phyloP scores from a whole-genome alignment of 2,888 invertebrate genomes.

The Melanchra persicariae region DNA sequence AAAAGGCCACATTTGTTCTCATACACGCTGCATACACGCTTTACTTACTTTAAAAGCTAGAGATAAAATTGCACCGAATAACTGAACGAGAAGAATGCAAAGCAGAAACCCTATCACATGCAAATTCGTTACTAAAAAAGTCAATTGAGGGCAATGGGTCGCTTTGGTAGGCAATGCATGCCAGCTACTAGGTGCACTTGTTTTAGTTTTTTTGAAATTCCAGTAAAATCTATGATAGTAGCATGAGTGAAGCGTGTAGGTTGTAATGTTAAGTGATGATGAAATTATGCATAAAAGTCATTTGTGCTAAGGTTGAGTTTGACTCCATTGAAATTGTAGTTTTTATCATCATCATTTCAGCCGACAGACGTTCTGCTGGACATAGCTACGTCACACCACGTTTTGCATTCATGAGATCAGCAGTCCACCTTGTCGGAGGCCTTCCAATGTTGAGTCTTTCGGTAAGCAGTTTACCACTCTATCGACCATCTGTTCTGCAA shows the following conservation, averaged over 20 bases:
- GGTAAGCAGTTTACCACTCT: too few relatives aligned
- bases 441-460: too few relatives aligned
- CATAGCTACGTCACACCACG: too few relatives aligned
- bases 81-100: conserved; percentile 15
- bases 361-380: too few relatives aligned
- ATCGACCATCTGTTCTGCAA: too few relatives aligned
- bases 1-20: not conserved
- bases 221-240: conserved; percentile 14
- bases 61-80: conserved; percentile 26
- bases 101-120: conserved; percentile 46
- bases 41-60: not conserved
- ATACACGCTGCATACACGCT: not conserved
- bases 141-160: conserved; percentile 43
- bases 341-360: too few relatives aligned
- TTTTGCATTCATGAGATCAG: too few relatives aligned
- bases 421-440: too few relatives aligned
- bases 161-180: conserved; percentile 40
- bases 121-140: conserved; percentile 49
- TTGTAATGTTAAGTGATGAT: too few relatives aligned
- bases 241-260: not conserved
- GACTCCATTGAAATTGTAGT: too few relatives aligned
- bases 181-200: conserved; percentile 11
- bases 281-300: too few relatives aligned
- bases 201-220: conserved; percentile 26
- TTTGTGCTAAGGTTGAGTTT: too few relatives aligned